Percentiles rank a stretch among this genome's conserved stretches.
These are phyloP conservation scores for Pipra filicauda DNA, from an alignment of 2,113 vertebrate species.

Conservation along the genomic window DNA sequence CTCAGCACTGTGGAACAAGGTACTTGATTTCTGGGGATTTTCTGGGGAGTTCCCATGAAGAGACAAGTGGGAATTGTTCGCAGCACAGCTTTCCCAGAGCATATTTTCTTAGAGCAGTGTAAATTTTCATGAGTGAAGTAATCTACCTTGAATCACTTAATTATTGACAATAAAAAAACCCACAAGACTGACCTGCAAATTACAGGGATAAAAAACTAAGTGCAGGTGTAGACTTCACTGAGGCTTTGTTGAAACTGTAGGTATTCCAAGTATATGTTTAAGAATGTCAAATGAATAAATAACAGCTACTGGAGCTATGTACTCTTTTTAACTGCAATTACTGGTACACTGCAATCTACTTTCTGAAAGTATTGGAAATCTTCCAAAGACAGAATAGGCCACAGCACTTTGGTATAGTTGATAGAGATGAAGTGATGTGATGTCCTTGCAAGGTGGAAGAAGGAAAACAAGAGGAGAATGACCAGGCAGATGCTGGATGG, in stretches of 20 bases:
- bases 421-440: background rate
- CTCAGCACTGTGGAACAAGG: background rate
- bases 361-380: conserved; percentile 27
- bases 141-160: conserved; percentile 38
- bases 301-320: conserved; percentile 32
- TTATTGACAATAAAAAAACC: conserved; percentile 55
- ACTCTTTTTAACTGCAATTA: conserved; percentile 46
- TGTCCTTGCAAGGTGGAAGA: background rate
- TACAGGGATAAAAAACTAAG: conserved; percentile 51
- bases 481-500: background rate
- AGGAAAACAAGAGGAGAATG: background rate
- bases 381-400: conserved; percentile 24
- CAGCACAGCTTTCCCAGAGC: background rate
- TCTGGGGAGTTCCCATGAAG: background rate
- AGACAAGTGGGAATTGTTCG: background rate
- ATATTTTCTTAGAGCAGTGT: background rate
- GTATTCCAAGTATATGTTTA: conserved; percentile 51
- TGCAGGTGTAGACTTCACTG: conserved; percentile 43
- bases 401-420: background rate
- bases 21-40: background rate
- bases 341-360: conserved; percentile 29
- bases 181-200: conserved; percentile 39
- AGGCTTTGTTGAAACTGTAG: conserved; percentile 53
- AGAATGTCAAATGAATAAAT: conserved; percentile 57
- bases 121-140: conserved; percentile 8